Evolutionary conservation across 1,140 invertebrate species (phyloP).

Genomic region (Trachymyrmex septentrionalis): DNA sequence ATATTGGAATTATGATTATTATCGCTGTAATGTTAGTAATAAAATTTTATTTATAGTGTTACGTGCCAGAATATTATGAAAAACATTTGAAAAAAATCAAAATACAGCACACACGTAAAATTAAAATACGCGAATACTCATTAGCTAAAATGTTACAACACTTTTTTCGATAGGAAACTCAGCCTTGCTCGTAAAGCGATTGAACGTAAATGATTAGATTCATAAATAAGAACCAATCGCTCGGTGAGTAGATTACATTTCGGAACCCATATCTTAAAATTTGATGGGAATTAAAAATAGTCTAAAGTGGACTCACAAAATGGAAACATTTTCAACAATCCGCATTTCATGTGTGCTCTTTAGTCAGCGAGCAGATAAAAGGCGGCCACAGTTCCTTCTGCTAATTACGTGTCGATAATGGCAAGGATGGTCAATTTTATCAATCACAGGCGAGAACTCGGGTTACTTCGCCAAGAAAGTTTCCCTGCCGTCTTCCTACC

Average conservation of each 20-base stretch:
- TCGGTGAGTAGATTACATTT: too few relatives aligned
- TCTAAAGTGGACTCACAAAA: not conserved
- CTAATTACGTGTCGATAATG: conserved; percentile 52
- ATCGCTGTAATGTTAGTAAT: too few relatives aligned
- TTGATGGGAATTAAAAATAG: not conserved
- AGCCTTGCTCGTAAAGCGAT: too few relatives aligned
- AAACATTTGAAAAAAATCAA: not conserved
- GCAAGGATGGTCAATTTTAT: conserved; percentile 65
- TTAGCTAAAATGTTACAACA: too few relatives aligned
- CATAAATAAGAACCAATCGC: too few relatives aligned
- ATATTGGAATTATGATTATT: too few relatives aligned
- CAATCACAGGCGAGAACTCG: conserved; percentile 66
- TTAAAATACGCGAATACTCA: not conserved
- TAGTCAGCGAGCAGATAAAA: conserved; percentile 5
- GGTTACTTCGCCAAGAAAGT: conserved; percentile 63
- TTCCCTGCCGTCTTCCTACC: conserved; percentile 47
- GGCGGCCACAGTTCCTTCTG: not conserved
- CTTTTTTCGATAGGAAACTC: too few relatives aligned
- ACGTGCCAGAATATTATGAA: too few relatives aligned
- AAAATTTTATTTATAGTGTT: too few relatives aligned
- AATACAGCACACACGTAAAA: not conserved
- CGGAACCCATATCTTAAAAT: not conserved
- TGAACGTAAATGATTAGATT: too few relatives aligned
- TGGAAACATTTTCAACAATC: conserved; percentile 3
- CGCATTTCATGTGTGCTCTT: not conserved